These are phyloP conservation scores for Epinephelus moara DNA, from an alignment of 2,113 vertebrate species.

Conservation along the genomic window DNA sequence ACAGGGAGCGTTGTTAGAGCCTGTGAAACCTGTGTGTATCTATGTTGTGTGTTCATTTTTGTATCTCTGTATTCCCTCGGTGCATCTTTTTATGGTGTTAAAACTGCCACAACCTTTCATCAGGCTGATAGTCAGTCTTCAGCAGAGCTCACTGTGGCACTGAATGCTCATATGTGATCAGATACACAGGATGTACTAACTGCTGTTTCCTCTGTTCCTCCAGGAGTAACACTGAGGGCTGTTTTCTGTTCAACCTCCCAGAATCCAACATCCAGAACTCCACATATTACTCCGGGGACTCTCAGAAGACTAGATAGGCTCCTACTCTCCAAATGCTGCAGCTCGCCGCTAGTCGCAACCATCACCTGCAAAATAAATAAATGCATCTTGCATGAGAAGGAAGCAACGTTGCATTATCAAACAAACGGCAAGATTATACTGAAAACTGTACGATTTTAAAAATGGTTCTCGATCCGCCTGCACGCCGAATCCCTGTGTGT, in stretches of 20 bases:
- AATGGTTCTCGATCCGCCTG: constrained; percentile 87
- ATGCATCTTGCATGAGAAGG: constrained; percentile 93
- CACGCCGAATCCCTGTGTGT: constrained; percentile 78
- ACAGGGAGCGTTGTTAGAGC: neutral
- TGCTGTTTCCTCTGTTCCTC: constrained; percentile 69
- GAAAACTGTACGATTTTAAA: constrained; percentile 76
- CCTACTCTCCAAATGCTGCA: constrained; percentile 83
- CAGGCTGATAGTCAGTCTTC: constrained; percentile 5
- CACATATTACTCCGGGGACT: constrained; percentile 57
- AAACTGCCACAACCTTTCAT: constrained; percentile 9
- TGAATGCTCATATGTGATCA: neutral
- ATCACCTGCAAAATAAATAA: constrained; percentile 81
- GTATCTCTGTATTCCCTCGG: neutral
- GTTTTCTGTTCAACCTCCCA: constrained; percentile 82
- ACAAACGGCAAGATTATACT: constrained; percentile 65
- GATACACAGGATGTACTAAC: constrained; percentile 49
- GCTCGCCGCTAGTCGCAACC: constrained; percentile 87
- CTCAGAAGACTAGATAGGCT: constrained; percentile 64
- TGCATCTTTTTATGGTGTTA: constrained; percentile 1
- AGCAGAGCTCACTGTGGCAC: neutral
- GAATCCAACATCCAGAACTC: constrained; percentile 74
- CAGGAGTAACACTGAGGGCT: constrained; percentile 90
- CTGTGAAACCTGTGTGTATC: constrained; percentile 50
- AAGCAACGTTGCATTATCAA: constrained; percentile 84
- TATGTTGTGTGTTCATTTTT: constrained; percentile 21